Evolutionary conservation across 2,888 invertebrate species (phyloP).

Genomic region (Selenia dentaria): DNA sequence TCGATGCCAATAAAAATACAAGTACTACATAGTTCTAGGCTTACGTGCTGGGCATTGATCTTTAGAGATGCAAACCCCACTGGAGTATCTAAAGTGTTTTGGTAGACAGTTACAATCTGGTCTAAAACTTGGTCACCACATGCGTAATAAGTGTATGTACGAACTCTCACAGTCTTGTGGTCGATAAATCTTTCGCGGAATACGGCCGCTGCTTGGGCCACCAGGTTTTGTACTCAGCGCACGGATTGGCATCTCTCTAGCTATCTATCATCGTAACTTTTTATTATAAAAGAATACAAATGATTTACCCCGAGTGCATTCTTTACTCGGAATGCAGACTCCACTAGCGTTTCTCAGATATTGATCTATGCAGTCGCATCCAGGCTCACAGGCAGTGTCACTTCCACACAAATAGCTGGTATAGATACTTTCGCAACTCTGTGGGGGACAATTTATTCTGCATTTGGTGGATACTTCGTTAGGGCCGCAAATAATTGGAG

Average conservation of each 20-base stretch:
- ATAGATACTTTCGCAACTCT: conserved; percentile 33
- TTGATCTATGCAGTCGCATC: conserved; percentile 33
- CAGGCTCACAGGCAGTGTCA: conserved; percentile 26
- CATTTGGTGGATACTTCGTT: conserved; percentile 34
- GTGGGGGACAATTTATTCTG: conserved; percentile 32
- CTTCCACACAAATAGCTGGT: conserved; percentile 11
- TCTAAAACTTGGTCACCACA: conserved; percentile 35
- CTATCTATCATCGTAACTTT: no score
- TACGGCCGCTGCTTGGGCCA: no score
- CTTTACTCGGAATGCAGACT: conserved; percentile 25
- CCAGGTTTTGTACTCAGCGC: no score
- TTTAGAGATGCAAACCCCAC: conserved; percentile 44
- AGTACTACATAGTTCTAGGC: no score
- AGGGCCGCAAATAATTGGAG: conserved; percentile 28
- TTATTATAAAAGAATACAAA: no score
- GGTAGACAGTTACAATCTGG: conserved; percentile 49
- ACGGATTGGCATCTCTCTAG: no score
- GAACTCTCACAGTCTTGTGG: conserved; percentile 48
- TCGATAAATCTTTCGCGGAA: conserved; percentile 46
- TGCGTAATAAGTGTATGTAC: conserved; percentile 41
- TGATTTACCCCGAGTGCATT: conserved; percentile 19
- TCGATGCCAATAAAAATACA: no score
- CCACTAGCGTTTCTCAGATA: conserved; percentile 29
- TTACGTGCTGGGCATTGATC: conserved; percentile 43
- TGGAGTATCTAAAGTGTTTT: conserved; percentile 40